A percentile compares a stretch with the other conserved stretches of the same genome.
Evolutionary conservation across 2,113 vertebrate species (phyloP).

Genomic region (Aspidoscelis tigris): DNA sequence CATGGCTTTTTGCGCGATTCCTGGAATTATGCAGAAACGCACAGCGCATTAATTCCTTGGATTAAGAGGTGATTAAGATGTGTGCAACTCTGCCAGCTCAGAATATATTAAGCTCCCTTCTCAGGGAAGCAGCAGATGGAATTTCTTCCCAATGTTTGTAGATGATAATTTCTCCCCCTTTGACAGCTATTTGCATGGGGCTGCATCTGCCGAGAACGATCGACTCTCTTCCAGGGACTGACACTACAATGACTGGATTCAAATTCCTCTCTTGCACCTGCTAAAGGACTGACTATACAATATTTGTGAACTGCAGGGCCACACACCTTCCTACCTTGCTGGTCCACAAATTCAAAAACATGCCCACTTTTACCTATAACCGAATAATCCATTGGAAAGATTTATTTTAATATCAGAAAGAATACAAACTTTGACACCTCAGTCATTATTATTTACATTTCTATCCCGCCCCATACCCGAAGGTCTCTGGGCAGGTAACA

Average conservation of each 20-base stretch:
- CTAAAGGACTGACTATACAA: constrained; percentile 30
- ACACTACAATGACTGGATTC: constrained; percentile 64
- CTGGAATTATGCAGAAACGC: constrained; percentile 93
- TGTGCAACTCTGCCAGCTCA: constrained; percentile 96
- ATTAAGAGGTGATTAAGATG: constrained; percentile 98
- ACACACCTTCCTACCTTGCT: no score
- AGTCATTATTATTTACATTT: no score
- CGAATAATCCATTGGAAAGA: not conserved
- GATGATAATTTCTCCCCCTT: constrained; percentile 92
- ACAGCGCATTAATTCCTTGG: constrained; percentile 91
- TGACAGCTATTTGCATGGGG: constrained; percentile 91
- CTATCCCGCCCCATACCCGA: no score
- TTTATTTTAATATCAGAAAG: not conserved
- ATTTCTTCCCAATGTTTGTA: constrained; percentile 92
- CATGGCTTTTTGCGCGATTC: constrained; percentile 76
- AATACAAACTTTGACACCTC: no score
- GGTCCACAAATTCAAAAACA: not conserved
- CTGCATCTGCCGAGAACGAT: constrained; percentile 82
- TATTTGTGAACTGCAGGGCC: not conserved
- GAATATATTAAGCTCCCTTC: constrained; percentile 93
- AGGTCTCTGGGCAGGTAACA: no score
- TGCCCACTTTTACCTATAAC: not conserved
- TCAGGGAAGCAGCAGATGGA: constrained; percentile 90
- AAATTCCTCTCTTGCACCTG: constrained; percentile 45
- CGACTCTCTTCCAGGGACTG: constrained; percentile 71